Evolutionary conservation across 1,140 invertebrate genomes (phyloP).

Genomic region (Drosophila nebulosa): DNA sequence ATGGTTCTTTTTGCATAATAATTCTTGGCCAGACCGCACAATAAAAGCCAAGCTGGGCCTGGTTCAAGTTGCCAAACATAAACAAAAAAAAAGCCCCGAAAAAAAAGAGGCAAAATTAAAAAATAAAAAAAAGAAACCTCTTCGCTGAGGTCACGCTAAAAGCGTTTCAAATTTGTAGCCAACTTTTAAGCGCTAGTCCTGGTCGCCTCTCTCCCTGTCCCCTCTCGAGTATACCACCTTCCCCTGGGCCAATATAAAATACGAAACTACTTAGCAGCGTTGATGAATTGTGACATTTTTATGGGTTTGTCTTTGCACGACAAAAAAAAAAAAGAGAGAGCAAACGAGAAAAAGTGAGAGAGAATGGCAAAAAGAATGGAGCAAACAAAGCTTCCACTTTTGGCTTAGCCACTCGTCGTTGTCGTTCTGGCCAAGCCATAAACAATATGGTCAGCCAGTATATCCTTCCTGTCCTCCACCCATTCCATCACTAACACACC

Average conservation of each 20-base stretch:
- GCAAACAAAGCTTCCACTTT: conserved; percentile 19
- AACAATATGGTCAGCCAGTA: conserved; percentile 40
- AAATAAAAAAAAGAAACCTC: background rate
- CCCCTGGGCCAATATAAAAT: conserved; percentile 31
- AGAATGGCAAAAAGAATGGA: background rate
- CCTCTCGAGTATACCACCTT: background rate
- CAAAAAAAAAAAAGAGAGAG: background rate
- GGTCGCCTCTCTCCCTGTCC: background rate
- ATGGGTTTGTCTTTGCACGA: conserved; percentile 55
- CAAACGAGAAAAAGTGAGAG: background rate
- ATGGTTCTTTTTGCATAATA: background rate
- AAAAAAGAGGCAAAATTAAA: background rate
- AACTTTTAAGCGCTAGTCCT: conserved; percentile 2
- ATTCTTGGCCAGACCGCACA: background rate
- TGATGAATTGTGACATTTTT: conserved; percentile 70
- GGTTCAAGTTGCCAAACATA: conserved; percentile 17
- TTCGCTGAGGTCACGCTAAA: conserved; percentile 47
- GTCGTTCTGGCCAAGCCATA: conserved; percentile 15
- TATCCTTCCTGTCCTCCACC: background rate
- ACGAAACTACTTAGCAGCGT: conserved; percentile 51
- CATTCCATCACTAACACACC: no score
- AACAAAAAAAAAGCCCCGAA: background rate
- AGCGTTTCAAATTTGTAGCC: conserved; percentile 32
- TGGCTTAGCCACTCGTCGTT: conserved; percentile 42
- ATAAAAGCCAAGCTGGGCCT: conserved; percentile 7